Percentiles rank a stretch among this genome's conserved stretches.
Evolutionary conservation across 1,140 invertebrate genomes (phyloP).

Genomic region (Pachypsylla venusta): DNA sequence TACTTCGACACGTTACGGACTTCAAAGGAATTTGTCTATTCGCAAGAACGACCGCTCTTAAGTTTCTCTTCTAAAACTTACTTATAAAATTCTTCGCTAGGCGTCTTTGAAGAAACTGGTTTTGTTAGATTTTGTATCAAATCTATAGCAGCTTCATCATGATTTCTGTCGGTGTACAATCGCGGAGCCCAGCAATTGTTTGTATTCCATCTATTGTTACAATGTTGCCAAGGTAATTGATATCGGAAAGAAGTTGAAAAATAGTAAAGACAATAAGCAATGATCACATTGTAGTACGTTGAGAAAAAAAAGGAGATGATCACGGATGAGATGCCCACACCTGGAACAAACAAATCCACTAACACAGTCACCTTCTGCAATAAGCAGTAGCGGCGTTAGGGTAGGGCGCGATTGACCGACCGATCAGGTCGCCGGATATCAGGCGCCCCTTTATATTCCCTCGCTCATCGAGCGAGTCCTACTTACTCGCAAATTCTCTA

Average conservation of each 20-base stretch:
- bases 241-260: constrained; percentile 76
- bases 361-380: too few species aligned
- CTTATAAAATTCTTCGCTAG: constrained; percentile 76
- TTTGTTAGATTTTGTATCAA: constrained; percentile 36
- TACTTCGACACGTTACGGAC: too few species aligned
- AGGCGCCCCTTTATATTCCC: too few species aligned
- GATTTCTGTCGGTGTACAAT: constrained; percentile 25
- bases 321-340: constrained; percentile 60
- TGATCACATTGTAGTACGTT: constrained; percentile 91
- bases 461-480: too few species aligned
- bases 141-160: constrained; percentile 10
- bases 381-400: too few species aligned
- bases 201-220: constrained; percentile 77
- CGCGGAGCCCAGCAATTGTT: constrained; percentile 51
- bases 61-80: constrained; percentile 5
- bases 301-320: constrained; percentile 92
- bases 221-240: constrained; percentile 76
- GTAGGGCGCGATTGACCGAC: too few species aligned
- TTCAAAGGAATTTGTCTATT: too few species aligned
- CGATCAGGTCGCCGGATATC: too few species aligned
- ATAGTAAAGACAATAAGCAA: constrained; percentile 88
- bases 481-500: too few species aligned
- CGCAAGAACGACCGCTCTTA: too few species aligned
- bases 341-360: too few species aligned
- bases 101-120: constrained; percentile 47